These are phyloP conservation scores for Pundamilia nyererei DNA, from an alignment of 2,113 vertebrate genomes.

Conservation along the genomic window DNA sequence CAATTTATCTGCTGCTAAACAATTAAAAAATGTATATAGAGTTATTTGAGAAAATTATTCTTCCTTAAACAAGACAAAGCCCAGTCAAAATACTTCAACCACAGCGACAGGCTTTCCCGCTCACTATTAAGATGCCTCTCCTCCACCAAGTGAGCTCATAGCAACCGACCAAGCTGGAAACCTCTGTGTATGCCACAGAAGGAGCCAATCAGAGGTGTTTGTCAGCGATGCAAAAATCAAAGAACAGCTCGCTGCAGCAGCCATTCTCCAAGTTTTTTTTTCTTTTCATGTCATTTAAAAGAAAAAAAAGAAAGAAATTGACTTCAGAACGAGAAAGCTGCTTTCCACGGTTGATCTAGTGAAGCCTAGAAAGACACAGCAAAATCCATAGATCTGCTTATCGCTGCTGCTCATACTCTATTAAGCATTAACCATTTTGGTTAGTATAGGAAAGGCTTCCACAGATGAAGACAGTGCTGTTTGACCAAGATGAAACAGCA, in stretches of 20 bases:
- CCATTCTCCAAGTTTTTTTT: not conserved
- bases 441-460: not conserved
- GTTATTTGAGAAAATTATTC: not conserved
- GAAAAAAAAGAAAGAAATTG: not conserved
- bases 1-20: conserved; percentile 13
- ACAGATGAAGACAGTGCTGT: not conserved
- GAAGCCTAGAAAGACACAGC: not conserved
- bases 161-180: conserved; percentile 24
- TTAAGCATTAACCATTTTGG: not conserved
- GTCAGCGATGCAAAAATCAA: conserved; percentile 18
- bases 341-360: not conserved
- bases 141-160: conserved; percentile 5
- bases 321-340: not conserved
- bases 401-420: not conserved
- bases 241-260: not conserved
- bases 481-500: not conserved
- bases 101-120: conserved; percentile 7
- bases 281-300: not conserved
- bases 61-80: not conserved
- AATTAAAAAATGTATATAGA: not conserved
- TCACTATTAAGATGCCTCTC: conserved; percentile 9
- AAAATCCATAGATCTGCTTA: not conserved
- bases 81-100: not conserved
- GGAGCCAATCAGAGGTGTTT: conserved; percentile 51
- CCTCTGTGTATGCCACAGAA: conserved; percentile 16